Conservation (phyloP, 1,140 invertebrate genomes). For the Thrips palmi region DNA sequence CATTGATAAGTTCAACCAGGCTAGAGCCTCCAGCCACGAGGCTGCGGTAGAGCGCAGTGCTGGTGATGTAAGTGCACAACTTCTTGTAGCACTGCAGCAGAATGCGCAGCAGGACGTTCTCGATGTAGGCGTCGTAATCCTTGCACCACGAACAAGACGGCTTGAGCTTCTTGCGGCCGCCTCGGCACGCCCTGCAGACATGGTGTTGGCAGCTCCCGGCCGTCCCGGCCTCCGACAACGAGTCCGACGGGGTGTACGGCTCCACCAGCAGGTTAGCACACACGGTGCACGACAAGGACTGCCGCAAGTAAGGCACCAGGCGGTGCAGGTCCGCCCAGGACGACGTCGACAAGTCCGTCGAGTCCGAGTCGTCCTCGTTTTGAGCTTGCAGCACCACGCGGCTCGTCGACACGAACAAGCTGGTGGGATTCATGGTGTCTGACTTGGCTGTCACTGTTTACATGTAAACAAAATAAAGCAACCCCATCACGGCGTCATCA, state of each 20-base stretch:
- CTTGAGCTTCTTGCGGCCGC: conserved; percentile 65
- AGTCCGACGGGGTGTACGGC: conserved; percentile 59
- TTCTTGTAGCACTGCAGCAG: conserved; percentile 75
- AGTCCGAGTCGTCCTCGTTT: conserved; percentile 44
- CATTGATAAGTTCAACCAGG: conserved; percentile 45
- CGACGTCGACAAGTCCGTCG: conserved; percentile 52
- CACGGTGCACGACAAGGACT: conserved; percentile 73
- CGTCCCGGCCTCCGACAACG: no score
- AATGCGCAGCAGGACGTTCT: conserved; percentile 63
- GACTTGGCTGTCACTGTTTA: no score
- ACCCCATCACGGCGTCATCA: no score
- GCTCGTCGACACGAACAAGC: conserved; percentile 66
- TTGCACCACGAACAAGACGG: conserved; percentile 71
- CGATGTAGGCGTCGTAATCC: conserved; percentile 61
- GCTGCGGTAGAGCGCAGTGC: conserved; percentile 44
- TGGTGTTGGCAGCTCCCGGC: conserved; percentile 79
- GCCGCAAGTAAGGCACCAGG: conserved; percentile 62
- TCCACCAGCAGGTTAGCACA: conserved; percentile 66
- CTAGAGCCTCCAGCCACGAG: conserved; percentile 26
- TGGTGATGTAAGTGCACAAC: conserved; percentile 61
- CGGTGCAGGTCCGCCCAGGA: conserved; percentile 66
- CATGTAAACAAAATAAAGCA: no score
- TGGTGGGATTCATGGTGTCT: conserved; percentile 58
- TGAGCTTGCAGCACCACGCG: conserved; percentile 54
- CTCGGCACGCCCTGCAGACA: conserved; percentile 63